Base-by-base conservation (phyloP, 2,113 vertebrate species). In the Petrocephalus microphthalmus region DNA sequence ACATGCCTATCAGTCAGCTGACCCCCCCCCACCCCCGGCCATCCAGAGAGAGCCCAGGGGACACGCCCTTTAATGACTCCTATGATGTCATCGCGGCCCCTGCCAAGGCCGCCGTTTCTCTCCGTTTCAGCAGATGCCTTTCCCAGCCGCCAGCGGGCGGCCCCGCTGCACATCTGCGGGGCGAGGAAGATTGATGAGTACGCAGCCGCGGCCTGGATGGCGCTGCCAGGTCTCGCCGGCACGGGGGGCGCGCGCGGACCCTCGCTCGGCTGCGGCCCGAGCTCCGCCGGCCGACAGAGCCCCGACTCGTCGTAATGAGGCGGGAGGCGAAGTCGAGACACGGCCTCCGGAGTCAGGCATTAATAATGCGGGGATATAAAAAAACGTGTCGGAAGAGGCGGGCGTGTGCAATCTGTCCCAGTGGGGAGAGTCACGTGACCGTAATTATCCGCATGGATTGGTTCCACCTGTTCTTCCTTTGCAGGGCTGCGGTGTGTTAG, bases 141-240 rank as follows among this genome's bases (percentile, higher is more conserved):
- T 82, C 87, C 56, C 85, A 84, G 85, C 89, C 54, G 82, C 88
- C 87, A 60, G 85, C 86, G 57, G 83, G 85, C 89, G 87, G 89
- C 89, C 89, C 90, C 64, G 53, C 64, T 42, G 74, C 88, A 87
- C 89, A 71, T 91, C 89, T 90, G 91, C 7, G 29, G 84, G 67
- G 10, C 57, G 88, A 89, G 71, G 87, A 83, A 90, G 91, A 91
- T 90, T 90, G 89, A 91, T 91, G 89, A 90, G 60, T 88, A 83
- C 88, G 78, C 33, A 22, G 87, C 88, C 49, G 11, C 17, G 67
- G 29, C 74, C 84, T 57, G 82, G 52, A 56, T 17, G 20, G 45
- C 0, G 53, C 71, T 82, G 64, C 86, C 86, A 57, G 78, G 81
- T 88, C 82, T 54, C 47, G 49, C 71, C 82, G 71, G 88, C 47